Conservation (phyloP, 2,113 vertebrate genomes). For the Cygnus buccinator region DNA sequence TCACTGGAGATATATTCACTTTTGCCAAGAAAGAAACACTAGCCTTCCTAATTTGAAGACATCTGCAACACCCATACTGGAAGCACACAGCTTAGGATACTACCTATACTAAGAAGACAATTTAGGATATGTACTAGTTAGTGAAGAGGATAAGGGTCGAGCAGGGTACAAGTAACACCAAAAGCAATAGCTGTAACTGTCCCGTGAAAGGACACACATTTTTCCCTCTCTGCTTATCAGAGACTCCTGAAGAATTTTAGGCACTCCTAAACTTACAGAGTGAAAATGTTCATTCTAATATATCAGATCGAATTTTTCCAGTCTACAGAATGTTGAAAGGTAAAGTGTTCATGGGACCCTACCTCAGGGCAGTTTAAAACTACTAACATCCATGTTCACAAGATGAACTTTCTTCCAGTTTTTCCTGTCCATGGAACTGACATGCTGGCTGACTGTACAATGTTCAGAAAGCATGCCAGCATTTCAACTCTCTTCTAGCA, state of each 20-base stretch:
- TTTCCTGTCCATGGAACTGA: background rate
- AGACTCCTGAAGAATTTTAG: background rate
- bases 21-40: background rate
- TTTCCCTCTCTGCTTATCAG: background rate
- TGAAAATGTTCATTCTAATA: background rate
- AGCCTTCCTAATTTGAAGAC: background rate
- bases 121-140: background rate
- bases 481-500: background rate
- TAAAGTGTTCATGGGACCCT: background rate
- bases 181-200: rapidly evolving
- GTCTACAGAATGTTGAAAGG: too few relatives aligned
- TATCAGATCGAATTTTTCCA: background rate
- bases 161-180: background rate
- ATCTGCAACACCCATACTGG: background rate
- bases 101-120: background rate
- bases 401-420: background rate
- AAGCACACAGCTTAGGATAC: background rate
- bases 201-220: background rate
- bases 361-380: background rate
- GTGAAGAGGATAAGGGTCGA: background rate
- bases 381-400: background rate
- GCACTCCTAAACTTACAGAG: background rate
- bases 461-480: background rate
- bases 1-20: background rate
- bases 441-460: background rate